Evolutionary conservation across 2,113 vertebrate species (phyloP).

Genomic region (Myiozetetes cayanensis): DNA sequence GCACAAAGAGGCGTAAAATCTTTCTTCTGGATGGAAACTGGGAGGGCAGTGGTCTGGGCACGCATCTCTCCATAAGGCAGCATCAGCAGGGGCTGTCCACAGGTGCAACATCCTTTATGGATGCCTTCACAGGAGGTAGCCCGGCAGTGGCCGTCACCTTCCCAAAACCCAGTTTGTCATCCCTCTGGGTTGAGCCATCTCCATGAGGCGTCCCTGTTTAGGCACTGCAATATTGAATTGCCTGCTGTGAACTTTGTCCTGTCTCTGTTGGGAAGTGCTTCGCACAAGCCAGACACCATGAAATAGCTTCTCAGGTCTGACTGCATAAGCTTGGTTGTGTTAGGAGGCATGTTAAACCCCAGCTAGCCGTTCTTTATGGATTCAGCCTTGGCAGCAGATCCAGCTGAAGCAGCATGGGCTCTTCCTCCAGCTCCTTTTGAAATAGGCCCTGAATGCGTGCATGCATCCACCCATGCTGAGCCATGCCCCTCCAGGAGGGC

Average conservation of each 20-base stretch:
- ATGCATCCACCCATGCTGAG: rapidly evolving
- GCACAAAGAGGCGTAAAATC: background rate
- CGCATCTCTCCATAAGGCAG: rapidly evolving
- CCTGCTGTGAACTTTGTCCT: background rate
- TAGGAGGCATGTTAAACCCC: background rate
- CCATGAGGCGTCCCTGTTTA: background rate
- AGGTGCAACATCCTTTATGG: rapidly evolving
- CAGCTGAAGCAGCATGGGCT: rapidly evolving
- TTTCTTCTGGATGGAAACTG: background rate
- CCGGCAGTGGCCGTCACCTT: background rate
- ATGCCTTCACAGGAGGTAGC: background rate
- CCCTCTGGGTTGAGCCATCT: background rate
- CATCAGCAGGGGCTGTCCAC: background rate
- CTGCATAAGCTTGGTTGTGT: background rate
- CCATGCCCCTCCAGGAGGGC: background rate
- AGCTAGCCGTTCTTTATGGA: rapidly evolving
- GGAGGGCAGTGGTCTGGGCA: background rate
- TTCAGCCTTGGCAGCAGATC: background rate
- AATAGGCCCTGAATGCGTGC: rapidly evolving
- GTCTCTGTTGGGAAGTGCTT: background rate
- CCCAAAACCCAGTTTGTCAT: background rate
- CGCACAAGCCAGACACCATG: rapidly evolving
- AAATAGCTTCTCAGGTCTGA: background rate
- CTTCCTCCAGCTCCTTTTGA: background rate
- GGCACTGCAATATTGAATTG: background rate